Evolutionary conservation across 1,140 invertebrate genomes (phyloP), one percentile per base, ranked within the genome.

Genomic region (Sycobia sp.): DNA sequence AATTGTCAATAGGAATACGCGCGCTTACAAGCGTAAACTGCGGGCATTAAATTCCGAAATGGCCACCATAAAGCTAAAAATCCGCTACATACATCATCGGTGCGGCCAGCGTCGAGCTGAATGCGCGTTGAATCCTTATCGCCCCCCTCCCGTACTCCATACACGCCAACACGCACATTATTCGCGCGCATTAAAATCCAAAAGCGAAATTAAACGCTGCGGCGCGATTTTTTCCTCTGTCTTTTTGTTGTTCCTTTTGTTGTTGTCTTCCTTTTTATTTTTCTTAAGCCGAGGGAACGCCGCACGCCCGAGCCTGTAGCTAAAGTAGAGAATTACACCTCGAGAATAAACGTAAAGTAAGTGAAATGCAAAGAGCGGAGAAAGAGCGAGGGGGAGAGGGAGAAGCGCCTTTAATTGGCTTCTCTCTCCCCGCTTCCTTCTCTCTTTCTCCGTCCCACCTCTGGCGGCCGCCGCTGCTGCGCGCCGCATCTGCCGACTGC

Each of bases 371-470:
- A n/a, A n/a, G n/a, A n/a, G n/a, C n/a, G n/a, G n/a, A n/a, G n/a
- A n/a, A n/a, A n/a, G n/a, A n/a, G n/a, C n/a, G n/a, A n/a, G n/a
- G n/a, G n/a, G n/a, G 36, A 41, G 25, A 54, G 20, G 22, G 2
- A 39, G 23, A 57, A 57, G 25, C 43, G 29, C 11, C 25, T 57
- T 57, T 57, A 34, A 57, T 57, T 46, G 27, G 43, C 39, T 7
- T 20, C 39, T 10, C 1, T 18, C 1, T 20, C 39, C 39, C n/a
- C n/a, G n/a, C n/a, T n/a, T n/a, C n/a, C n/a, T n/a, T n/a, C n/a
- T n/a, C 39, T 20, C 39, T 20, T 8, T 8, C 4, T 1, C 20
- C 14, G 18, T 22, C 38, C 1, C 53, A 8, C 23, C n/a, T n/a
- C n/a, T n/a, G n/a, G n/a, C n/a, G n/a, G n/a, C n/a, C n/a, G n/a